Conservation (phyloP, 37 sponge, comb jelly and placozoan genomes). For the Geodia barretti region DNA sequence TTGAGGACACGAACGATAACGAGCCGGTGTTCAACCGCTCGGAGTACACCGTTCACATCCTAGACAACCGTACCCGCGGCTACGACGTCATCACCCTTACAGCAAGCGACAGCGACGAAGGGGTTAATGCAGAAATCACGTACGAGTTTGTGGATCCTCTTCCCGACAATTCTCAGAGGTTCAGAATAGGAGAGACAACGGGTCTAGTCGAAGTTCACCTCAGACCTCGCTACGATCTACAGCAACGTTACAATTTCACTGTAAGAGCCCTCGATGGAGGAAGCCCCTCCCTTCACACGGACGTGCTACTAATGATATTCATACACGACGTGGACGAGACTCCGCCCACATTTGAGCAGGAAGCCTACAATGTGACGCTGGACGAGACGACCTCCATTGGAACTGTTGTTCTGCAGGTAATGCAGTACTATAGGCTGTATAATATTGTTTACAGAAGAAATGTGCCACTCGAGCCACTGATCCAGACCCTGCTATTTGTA, state of each 20-base stretch:
- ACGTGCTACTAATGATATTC: conserved; percentile 26
- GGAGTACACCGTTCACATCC: conserved; percentile 15
- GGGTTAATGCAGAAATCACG: conserved; percentile 39
- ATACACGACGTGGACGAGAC: conserved; percentile 53
- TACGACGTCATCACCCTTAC: conserved; percentile 13
- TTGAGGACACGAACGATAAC: conserved; percentile 67
- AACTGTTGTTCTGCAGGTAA: conserved; percentile 35
- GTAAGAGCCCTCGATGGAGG: conserved; percentile 47
- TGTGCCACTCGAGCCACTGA: too few relatives aligned
- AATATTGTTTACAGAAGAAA: too few relatives aligned
- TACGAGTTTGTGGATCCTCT: conserved; percentile 26
- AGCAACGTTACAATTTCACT: conserved; percentile 21
- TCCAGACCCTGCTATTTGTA: too few relatives aligned
- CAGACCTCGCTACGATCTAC: conserved; percentile 19
- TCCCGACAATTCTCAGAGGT: neutral
- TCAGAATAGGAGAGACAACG: conserved; percentile 18
- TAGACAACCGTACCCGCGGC: conserved; percentile 29
- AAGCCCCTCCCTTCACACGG: neutral
- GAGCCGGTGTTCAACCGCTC: conserved; percentile 28
- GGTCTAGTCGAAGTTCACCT: conserved; percentile 30
- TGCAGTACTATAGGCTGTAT: neutral
- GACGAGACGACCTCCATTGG: conserved; percentile 20
- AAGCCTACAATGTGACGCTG: conserved; percentile 45
- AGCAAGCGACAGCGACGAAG: conserved; percentile 57
- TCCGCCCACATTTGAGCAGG: conserved; percentile 42